Evolutionary conservation across 1,140 invertebrate species (phyloP).

Genomic region (Philotrypesis tridentata): DNA sequence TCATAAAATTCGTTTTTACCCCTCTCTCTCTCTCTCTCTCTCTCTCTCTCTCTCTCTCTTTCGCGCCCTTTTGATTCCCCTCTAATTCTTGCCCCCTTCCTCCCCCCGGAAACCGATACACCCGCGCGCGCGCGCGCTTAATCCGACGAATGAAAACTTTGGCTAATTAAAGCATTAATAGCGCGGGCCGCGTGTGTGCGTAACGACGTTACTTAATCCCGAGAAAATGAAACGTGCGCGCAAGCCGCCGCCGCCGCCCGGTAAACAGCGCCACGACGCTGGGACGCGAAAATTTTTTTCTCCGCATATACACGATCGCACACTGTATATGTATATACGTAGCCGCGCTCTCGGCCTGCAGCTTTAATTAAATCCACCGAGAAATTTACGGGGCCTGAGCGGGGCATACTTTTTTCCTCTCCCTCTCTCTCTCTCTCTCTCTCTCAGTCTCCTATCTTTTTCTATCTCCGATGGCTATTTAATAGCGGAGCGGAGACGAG

Average conservation of each 20-base stretch:
- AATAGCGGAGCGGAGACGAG: neutral
- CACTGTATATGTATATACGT: no score
- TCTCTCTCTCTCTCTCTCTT: neutral
- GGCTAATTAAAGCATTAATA: conserved; percentile 73
- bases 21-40: no score
- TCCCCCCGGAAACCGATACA: no score
- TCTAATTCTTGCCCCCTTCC: no score
- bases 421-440: no score
- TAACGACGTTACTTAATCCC: conserved; percentile 71
- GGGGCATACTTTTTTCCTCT: neutral
- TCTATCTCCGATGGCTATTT: neutral
- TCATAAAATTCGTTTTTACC: no score
- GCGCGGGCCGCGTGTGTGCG: conserved; percentile 63
- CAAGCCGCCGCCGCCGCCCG: no score
- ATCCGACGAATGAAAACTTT: conserved; percentile 72
- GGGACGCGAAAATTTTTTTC: neutral
- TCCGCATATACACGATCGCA: no score
- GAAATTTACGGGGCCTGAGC: conserved; percentile 24
- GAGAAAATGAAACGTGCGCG: conserved; percentile 68
- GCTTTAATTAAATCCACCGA: conserved; percentile 29
- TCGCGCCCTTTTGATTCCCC: no score
- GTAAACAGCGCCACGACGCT: conserved; percentile 55
- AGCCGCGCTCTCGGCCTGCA: neutral
- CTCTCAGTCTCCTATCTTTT: no score
- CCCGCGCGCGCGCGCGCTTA: conserved; percentile 52